These are phyloP conservation scores for Drosophila grimshawi DNA, from an alignment of 1,140 invertebrate genomes.

Conservation along the genomic window DNA sequence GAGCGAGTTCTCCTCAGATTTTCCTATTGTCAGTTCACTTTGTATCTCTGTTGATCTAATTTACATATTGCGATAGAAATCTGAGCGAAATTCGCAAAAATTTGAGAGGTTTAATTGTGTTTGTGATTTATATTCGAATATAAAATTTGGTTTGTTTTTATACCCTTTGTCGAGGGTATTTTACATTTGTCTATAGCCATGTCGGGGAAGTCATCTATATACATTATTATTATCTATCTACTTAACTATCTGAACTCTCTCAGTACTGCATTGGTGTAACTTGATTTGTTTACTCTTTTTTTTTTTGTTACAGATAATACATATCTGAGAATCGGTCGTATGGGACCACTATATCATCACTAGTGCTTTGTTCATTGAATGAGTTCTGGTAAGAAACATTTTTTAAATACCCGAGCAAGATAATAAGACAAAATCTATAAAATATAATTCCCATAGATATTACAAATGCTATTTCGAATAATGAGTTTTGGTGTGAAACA, in stretches of 20 bases:
- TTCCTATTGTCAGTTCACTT: slow-evolving; percentile 7
- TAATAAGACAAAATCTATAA: too few relatives aligned
- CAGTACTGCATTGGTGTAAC: neutral
- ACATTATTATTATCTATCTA: too few relatives aligned
- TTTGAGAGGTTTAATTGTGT: slow-evolving; percentile 14
- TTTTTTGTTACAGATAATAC: neutral
- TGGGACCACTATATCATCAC: too few relatives aligned
- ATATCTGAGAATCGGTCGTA: too few relatives aligned
- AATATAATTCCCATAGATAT: too few relatives aligned
- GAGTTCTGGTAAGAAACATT: too few relatives aligned
- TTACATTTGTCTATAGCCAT: neutral
- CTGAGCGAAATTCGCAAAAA: neutral
- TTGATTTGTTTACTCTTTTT: neutral
- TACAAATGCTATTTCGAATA: too few relatives aligned
- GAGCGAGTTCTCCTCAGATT: slow-evolving; percentile 26
- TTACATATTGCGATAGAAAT: slow-evolving; percentile 2
- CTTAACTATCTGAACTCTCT: too few relatives aligned
- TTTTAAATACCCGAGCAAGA: too few relatives aligned
- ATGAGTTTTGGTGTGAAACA: too few relatives aligned
- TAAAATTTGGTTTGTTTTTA: neutral
- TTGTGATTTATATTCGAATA: slow-evolving; percentile 6
- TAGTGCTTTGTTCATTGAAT: too few relatives aligned
- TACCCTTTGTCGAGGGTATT: neutral
- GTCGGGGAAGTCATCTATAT: neutral
- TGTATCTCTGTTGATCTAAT: slow-evolving; percentile 6